A percentile compares a stretch with the other conserved stretches of the same genome.
Conservation (phyloP, 1,140 invertebrate genomes). For the Drosophila sp. region DNA sequence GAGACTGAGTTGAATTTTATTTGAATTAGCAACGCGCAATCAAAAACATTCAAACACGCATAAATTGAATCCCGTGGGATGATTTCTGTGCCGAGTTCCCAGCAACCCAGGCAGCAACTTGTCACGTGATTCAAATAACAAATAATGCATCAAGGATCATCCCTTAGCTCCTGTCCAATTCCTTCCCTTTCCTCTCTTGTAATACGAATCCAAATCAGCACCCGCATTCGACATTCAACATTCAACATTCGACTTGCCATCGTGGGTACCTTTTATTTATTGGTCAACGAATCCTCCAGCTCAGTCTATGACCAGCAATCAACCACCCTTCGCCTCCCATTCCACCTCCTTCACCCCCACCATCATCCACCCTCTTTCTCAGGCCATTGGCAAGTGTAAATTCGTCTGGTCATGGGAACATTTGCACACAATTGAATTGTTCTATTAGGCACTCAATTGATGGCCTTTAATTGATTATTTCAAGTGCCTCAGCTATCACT, state of each 20-base stretch:
- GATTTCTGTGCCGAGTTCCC: slow-evolving; percentile 71
- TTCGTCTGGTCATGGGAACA: slow-evolving; percentile 72
- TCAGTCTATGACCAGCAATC: slow-evolving; percentile 18
- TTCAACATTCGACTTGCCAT: slow-evolving; percentile 41
- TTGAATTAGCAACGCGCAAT: slow-evolving; percentile 81
- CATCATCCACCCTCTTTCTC: slow-evolving; percentile 39
- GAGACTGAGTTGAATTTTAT: slow-evolving; percentile 69
- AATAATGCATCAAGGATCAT: slow-evolving; percentile 73
- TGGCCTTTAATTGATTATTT: slow-evolving; percentile 25
- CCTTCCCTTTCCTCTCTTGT: slow-evolving; percentile 11
- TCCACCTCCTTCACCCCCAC: slow-evolving; percentile 3
- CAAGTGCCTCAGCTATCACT: slow-evolving; percentile 9
- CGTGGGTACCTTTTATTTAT: slow-evolving; percentile 75
- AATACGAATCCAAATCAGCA: slow-evolving; percentile 45
- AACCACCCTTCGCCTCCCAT: slow-evolving; percentile 1
- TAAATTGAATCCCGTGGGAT: slow-evolving; percentile 83
- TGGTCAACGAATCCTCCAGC: slow-evolving; percentile 43
- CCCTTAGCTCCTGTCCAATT: slow-evolving; percentile 46
- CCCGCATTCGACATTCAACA: slow-evolving; percentile 54
- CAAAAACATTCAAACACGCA: slow-evolving; percentile 83
- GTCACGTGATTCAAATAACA: slow-evolving; percentile 83
- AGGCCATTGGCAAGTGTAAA: slow-evolving; percentile 71
- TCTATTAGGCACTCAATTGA: slow-evolving; percentile 60
- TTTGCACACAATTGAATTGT: slow-evolving; percentile 63
- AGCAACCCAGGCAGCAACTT: slow-evolving; percentile 66